Percentiles rank a stretch among this genome's conserved stretches.
phyloP scores from a whole-genome alignment of 2,888 invertebrate species.

The Torymus auratus region DNA sequence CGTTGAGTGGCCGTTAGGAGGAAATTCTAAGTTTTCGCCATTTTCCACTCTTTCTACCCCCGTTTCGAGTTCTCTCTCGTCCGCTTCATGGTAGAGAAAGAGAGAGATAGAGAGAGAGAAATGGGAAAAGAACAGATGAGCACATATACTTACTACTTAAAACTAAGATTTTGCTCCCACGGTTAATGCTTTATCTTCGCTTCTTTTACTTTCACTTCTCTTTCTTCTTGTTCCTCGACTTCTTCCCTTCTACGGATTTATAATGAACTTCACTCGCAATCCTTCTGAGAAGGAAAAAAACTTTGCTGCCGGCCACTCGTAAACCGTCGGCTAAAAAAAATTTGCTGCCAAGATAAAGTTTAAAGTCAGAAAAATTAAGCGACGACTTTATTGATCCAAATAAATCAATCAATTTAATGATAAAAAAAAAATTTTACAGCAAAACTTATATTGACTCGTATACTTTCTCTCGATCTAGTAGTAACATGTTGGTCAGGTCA shows the following conservation, averaged over 20 bases:
- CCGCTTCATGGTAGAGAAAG: too few relatives aligned
- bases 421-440: too few relatives aligned
- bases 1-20: constrained; percentile 59
- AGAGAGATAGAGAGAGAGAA: too few relatives aligned
- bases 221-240: constrained; percentile 12
- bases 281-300: constrained; percentile 16
- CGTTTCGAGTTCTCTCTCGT: constrained; percentile 13
- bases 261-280: constrained; percentile 49
- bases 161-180: constrained; percentile 47
- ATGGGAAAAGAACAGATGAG: neutral
- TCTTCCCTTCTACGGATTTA: constrained; percentile 31
- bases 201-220: neutral
- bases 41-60: constrained; percentile 42
- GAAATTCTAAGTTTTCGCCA: constrained; percentile 53
- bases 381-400: too few relatives aligned
- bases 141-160: constrained; percentile 56
- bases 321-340: too few relatives aligned
- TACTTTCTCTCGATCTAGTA: too few relatives aligned
- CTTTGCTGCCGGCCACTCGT: neutral
- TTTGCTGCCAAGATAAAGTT: too few relatives aligned
- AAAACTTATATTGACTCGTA: too few relatives aligned
- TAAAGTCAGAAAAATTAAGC: too few relatives aligned
- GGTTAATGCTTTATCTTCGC: constrained; percentile 35
- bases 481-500: too few relatives aligned
- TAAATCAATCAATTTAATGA: too few relatives aligned